These are phyloP conservation scores for Drosophila meridionalis DNA, from an alignment of 2,888 invertebrate genomes.

Conservation along the genomic window DNA sequence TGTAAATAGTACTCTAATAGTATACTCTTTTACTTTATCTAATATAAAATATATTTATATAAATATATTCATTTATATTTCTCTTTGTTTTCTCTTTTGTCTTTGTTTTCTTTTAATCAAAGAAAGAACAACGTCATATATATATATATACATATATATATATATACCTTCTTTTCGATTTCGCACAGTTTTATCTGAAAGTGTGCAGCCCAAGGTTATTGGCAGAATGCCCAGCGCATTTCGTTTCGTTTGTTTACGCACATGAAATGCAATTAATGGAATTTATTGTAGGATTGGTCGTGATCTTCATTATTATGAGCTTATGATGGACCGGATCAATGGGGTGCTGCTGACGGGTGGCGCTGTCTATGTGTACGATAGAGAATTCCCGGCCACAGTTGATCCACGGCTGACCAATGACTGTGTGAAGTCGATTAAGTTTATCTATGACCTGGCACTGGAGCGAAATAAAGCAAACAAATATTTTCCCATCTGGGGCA, in stretches of 20 bases:
- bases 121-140: no score
- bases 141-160: no score
- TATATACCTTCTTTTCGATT: background rate
- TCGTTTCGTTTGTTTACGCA: background rate
- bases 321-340: conserved; percentile 88
- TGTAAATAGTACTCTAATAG: no score
- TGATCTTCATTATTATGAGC: conserved; percentile 87
- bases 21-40: no score
- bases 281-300: conserved; percentile 87
- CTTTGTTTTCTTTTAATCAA: background rate
- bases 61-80: no score
- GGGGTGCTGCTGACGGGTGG: conserved; percentile 94
- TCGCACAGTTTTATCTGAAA: background rate
- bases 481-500: conserved; percentile 94
- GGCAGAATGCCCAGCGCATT: conserved; percentile 1
- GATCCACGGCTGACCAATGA: conserved; percentile 85
- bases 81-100: background rate
- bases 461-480: conserved; percentile 88
- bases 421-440: conserved; percentile 87
- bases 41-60: no score
- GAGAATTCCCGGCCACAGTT: conserved; percentile 72
- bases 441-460: conserved; percentile 89
- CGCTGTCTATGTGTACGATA: conserved; percentile 88
- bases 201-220: background rate
- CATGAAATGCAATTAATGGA: background rate